phyloP scores from a whole-genome alignment of 1,140 invertebrate genomes.

The Drosophila bocqueti region DNA sequence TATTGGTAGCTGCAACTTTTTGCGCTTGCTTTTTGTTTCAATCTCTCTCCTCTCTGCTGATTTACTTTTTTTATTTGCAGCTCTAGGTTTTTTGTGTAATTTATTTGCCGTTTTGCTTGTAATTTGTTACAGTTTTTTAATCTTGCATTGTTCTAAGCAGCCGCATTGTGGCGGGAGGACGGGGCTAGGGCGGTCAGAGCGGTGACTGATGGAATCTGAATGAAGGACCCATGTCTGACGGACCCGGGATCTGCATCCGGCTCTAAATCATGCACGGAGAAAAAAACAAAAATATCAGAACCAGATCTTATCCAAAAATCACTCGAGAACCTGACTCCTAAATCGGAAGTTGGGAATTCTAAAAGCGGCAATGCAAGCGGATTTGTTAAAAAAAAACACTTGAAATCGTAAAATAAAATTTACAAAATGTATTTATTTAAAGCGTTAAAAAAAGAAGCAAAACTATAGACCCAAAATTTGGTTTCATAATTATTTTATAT shows the following conservation, averaged over 20 bases:
- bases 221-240: slow-evolving; percentile 30
- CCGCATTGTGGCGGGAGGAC: slow-evolving; percentile 14
- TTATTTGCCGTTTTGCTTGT: slow-evolving; percentile 82
- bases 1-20: slow-evolving; percentile 39
- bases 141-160: slow-evolving; percentile 80
- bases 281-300: neutral
- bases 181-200: slow-evolving; percentile 34
- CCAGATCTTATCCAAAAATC: neutral
- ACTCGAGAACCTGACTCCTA: neutral
- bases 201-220: slow-evolving; percentile 45
- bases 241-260: slow-evolving; percentile 7
- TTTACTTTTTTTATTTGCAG: slow-evolving; percentile 35
- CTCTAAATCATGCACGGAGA: slow-evolving; percentile 1
- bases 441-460: neutral
- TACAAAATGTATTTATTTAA: neutral
- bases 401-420: neutral
- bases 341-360: neutral
- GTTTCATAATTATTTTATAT: no score
- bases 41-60: slow-evolving; percentile 14
- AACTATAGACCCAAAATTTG: neutral
- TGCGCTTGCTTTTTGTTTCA: slow-evolving; percentile 39
- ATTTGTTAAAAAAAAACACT: neutral
- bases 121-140: slow-evolving; percentile 83
- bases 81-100: slow-evolving; percentile 71
- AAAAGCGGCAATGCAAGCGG: no score